A percentile compares a stretch with the other conserved stretches of the same genome.
These are phyloP conservation scores for Seira ritae DNA, from an alignment of 2,888 invertebrate species.

Conservation along the genomic window DNA sequence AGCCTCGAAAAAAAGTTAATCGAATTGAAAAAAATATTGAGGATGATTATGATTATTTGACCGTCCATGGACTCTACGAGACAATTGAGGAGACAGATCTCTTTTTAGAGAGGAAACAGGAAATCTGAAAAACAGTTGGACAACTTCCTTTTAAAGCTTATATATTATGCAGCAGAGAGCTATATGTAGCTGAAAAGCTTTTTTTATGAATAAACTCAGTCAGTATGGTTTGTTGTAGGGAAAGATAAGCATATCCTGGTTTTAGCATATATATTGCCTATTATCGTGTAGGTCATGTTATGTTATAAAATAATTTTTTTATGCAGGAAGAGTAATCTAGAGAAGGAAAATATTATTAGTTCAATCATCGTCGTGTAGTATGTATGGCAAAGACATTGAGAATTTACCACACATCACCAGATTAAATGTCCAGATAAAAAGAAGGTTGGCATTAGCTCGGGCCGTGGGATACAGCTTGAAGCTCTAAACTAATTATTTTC, in stretches of 20 bases:
- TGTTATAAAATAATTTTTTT: conserved; percentile 6
- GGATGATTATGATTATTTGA: neutral
- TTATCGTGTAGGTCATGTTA: conserved; percentile 58
- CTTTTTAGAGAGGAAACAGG: conserved; percentile 69
- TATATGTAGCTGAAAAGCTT: too few species aligned
- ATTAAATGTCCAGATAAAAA: conserved; percentile 58
- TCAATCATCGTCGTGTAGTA: neutral
- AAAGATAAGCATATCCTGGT: conserved; percentile 7
- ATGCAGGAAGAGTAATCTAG: conserved; percentile 14
- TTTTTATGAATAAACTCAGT: neutral
- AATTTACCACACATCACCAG: conserved; percentile 27
- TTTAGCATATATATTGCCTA: too few species aligned
- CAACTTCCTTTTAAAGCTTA: conserved; percentile 67
- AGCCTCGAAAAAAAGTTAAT: too few species aligned
- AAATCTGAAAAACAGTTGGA: conserved; percentile 72
- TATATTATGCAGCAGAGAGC: too few species aligned
- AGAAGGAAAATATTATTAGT: neutral
- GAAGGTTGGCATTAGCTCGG: conserved; percentile 20
- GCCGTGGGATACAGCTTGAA: conserved; percentile 53
- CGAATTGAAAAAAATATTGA: too few species aligned
- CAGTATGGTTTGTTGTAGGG: neutral
- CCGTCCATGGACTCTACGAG: conserved; percentile 7
- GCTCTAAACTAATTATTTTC: neutral
- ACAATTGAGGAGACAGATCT: conserved; percentile 5
- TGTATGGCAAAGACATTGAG: conserved; percentile 52